phyloP scores from a whole-genome alignment of 2,113 vertebrate genomes.

The Silurus meridionalis region DNA sequence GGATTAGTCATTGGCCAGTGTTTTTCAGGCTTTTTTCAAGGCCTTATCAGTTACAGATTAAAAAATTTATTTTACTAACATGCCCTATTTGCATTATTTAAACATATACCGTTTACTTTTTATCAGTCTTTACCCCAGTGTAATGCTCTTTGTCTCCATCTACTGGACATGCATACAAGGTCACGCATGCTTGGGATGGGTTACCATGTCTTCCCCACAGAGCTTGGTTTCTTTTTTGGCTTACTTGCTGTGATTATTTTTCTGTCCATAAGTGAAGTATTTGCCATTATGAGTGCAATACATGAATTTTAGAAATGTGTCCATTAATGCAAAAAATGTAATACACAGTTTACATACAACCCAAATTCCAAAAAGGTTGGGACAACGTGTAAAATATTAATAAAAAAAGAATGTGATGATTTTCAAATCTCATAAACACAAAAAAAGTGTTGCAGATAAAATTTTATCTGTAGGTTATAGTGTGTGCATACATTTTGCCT shows the following conservation, averaged over 20 bases:
- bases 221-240: neutral
- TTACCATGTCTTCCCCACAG: neutral
- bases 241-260: neutral
- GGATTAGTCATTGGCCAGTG: neutral
- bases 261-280: neutral
- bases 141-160: constrained; percentile 43
- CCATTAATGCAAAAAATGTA: neutral
- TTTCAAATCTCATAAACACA: too few species aligned
- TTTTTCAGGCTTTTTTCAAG: neutral
- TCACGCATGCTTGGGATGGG: too few species aligned
- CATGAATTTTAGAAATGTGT: neutral
- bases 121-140: neutral
- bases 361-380: neutral
- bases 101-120: neutral
- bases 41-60: neutral
- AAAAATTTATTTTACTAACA: neutral
- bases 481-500: neutral
- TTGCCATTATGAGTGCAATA: neutral
- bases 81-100: neutral
- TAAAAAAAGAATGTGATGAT: too few species aligned
- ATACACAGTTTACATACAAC: neutral
- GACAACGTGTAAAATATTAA: too few species aligned
- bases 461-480: neutral
- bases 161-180: constrained; percentile 21
- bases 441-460: too few species aligned